These are phyloP conservation scores for Tromatobia lineatoria DNA, from an alignment of 2,888 invertebrate species.

Conservation along the genomic window DNA sequence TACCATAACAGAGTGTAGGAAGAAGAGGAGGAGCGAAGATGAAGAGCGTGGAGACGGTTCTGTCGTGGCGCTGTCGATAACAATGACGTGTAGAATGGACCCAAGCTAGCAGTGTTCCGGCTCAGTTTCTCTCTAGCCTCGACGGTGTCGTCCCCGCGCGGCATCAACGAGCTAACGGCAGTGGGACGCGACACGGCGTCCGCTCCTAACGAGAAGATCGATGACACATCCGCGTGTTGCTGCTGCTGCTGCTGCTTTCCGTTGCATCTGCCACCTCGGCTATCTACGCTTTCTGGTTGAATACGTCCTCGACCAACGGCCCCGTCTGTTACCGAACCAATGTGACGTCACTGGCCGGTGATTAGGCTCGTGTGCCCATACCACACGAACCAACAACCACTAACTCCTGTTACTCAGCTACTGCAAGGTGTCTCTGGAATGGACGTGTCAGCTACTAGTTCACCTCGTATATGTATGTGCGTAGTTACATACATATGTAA, in stretches of 20 bases:
- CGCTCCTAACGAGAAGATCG: constrained; percentile 70
- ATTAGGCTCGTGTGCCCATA: constrained; percentile 66
- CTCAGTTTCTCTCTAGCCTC: constrained; percentile 41
- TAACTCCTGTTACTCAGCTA: constrained; percentile 59
- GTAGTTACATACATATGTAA: not conserved
- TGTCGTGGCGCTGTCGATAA: constrained; percentile 45
- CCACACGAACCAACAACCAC: constrained; percentile 56
- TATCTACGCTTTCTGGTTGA: constrained; percentile 72
- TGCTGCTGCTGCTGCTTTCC: constrained; percentile 66
- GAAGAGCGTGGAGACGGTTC: constrained; percentile 41
- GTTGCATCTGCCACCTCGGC: constrained; percentile 71
- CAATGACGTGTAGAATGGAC: constrained; percentile 56
- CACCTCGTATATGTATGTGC: not conserved
- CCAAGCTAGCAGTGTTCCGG: constrained; percentile 39
- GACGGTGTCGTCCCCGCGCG: constrained; percentile 47
- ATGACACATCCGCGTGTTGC: constrained; percentile 68
- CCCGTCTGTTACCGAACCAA: constrained; percentile 76
- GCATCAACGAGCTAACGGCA: constrained; percentile 49
- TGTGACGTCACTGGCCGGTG: constrained; percentile 75
- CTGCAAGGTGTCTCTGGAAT: constrained; percentile 66
- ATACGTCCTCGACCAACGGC: constrained; percentile 69
- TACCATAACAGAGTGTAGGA: not conserved
- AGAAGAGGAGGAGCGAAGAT: constrained; percentile 40
- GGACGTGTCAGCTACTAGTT: constrained; percentile 54
- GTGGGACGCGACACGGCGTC: constrained; percentile 42